Evolutionary conservation across 2,888 invertebrate species (phyloP).

Genomic region (Troides oblongomaculatus): DNA sequence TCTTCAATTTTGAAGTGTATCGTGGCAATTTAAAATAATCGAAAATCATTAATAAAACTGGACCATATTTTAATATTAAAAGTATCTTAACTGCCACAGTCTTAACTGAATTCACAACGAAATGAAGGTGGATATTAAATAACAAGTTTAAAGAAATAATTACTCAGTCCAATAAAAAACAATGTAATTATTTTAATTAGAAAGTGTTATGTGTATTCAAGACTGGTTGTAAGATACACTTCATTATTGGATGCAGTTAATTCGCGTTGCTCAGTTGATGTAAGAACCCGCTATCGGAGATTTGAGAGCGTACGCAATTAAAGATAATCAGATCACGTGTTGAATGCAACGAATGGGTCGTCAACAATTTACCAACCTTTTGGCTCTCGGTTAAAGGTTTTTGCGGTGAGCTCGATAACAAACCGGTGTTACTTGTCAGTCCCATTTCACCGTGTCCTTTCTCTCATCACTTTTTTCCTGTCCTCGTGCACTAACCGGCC

Average conservation of each 20-base stretch:
- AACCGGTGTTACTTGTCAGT: slow-evolving; percentile 83
- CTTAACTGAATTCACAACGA: no score
- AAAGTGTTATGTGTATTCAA: background rate
- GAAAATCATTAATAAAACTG: no score
- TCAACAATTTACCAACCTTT: slow-evolving; percentile 49
- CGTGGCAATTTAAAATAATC: no score
- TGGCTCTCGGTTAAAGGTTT: slow-evolving; percentile 57
- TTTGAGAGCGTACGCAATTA: slow-evolving; percentile 19
- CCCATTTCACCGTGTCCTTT: slow-evolving; percentile 65
- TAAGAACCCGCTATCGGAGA: slow-evolving; percentile 9
- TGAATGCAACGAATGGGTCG: slow-evolving; percentile 7
- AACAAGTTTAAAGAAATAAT: slow-evolving; percentile 3
- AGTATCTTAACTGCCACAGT: no score
- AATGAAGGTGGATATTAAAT: background rate
- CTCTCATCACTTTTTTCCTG: slow-evolving; percentile 14
- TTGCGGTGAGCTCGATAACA: slow-evolving; percentile 79
- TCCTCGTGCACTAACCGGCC: background rate
- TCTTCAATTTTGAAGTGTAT: no score
- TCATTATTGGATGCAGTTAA: background rate
- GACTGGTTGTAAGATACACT: background rate
- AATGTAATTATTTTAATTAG: background rate
- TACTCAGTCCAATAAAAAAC: background rate
- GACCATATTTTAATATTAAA: no score
- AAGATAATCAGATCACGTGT: slow-evolving; percentile 18
- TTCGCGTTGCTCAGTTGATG: slow-evolving; percentile 2